These are phyloP conservation scores for Stenolophus ochropezus DNA, from an alignment of 2,888 invertebrate species.

Conservation along the genomic window DNA sequence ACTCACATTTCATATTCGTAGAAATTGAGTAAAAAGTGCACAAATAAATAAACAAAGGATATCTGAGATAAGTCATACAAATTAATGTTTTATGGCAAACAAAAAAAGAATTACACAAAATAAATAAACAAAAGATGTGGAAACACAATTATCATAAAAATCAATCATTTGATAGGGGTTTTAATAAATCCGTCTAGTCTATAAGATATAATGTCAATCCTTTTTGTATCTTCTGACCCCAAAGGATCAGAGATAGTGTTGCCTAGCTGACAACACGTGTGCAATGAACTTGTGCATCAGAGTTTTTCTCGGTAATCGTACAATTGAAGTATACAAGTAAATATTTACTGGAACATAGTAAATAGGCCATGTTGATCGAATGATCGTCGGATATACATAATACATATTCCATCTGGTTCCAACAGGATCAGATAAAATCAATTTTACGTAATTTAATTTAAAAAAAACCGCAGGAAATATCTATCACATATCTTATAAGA, in stretches of 20 bases:
- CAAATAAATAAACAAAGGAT: too few species aligned
- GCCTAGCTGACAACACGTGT: slow-evolving; percentile 54
- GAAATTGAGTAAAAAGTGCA: not conserved
- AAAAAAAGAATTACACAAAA: not conserved
- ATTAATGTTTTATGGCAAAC: too few species aligned
- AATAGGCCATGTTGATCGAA: slow-evolving; percentile 53
- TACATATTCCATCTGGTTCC: slow-evolving; percentile 34
- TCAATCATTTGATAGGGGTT: not conserved
- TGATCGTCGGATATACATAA: slow-evolving; percentile 18
- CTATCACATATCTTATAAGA: not conserved
- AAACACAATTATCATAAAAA: slow-evolving; percentile 13
- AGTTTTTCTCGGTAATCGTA: slow-evolving; percentile 41
- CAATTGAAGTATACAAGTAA: slow-evolving; percentile 40
- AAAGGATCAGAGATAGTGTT: slow-evolving; percentile 23
- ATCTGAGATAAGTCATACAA: too few species aligned
- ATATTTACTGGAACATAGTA: slow-evolving; percentile 49
- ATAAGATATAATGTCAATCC: slow-evolving; percentile 30
- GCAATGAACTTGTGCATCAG: slow-evolving; percentile 54
- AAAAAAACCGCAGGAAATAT: not conserved
- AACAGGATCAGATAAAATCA: slow-evolving; percentile 41
- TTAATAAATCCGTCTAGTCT: slow-evolving; percentile 23
- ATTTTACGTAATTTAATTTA: slow-evolving; percentile 15
- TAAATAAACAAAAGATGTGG: not conserved
- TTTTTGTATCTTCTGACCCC: slow-evolving; percentile 49
- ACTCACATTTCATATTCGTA: not conserved